Evolutionary conservation across 1,140 invertebrate species (phyloP).

Genomic region (Xylocopa sonorina): DNA sequence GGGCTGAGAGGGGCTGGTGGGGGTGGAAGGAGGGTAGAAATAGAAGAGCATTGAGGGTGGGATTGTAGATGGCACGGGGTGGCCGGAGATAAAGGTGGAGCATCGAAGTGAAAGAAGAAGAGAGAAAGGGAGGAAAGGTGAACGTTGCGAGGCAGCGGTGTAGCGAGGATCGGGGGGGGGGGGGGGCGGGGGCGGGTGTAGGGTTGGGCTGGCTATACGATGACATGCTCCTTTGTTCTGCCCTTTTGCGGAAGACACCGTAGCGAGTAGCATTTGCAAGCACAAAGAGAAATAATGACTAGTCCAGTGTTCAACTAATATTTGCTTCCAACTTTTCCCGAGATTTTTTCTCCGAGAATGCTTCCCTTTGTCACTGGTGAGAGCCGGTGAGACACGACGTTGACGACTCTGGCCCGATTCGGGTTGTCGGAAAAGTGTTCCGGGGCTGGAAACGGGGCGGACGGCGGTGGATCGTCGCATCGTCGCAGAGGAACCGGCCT

Average conservation of each 20-base stretch:
- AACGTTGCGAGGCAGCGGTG: constrained; percentile 24
- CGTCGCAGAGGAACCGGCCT: constrained; percentile 51
- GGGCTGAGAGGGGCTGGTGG: too few species aligned
- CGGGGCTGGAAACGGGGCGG: constrained; percentile 12
- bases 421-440: constrained; percentile 52
- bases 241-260: constrained; percentile 71
- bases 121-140: constrained; percentile 40
- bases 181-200: constrained; percentile 14
- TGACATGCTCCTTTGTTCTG: constrained; percentile 75
- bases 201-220: constrained; percentile 43
- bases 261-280: constrained; percentile 66
- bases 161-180: constrained; percentile 12
- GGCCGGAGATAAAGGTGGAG: constrained; percentile 45
- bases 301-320: constrained; percentile 80
- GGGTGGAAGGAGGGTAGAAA: constrained; percentile 31
- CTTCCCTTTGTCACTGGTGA: constrained; percentile 61
- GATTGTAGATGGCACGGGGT: constrained; percentile 47
- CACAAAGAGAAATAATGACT: constrained; percentile 77
- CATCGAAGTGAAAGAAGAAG: constrained; percentile 35
- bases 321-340: constrained; percentile 75
- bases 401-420: constrained; percentile 53
- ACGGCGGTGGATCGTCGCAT: constrained; percentile 36
- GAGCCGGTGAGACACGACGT: constrained; percentile 49
- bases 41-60: constrained; percentile 34
- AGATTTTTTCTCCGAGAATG: constrained; percentile 65